Base-by-base conservation (phyloP, 2,113 vertebrate species). In the Ciconia boyciana region DNA sequence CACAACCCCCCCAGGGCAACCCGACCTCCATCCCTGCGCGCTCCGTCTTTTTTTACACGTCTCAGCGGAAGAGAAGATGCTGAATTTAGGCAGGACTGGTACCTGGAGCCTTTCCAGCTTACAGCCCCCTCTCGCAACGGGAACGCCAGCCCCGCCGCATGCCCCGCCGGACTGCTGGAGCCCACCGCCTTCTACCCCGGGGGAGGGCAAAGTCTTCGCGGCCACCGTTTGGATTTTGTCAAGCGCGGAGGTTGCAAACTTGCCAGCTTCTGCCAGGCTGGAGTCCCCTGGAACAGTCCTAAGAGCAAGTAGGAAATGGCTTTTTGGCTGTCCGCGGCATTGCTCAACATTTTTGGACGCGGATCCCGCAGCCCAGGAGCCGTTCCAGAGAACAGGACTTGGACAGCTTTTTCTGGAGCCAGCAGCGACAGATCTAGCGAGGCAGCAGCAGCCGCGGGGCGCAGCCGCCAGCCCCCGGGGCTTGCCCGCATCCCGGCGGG, bases 281-380 rank as follows among this genome's bases (percentile, higher is more conserved):
- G 68, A 91, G 74, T 90, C 52, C 97, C 96, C 87, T 95, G 97
- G 97, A 97, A 91, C 96, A 96, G 93, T 90, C 92, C 93, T 93
- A 93, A 89, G 87, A 95, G 76, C 94, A 78, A 96, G 94, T 97
- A 98, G 97, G 98, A 98, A 98, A 98, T 83, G 96, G 94, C 80
- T 96, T 96, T 97, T 97, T 98, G 98, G 98, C 98, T 93, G 60
- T 54, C 34, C 64, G 81, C 78, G 19, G 70, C 88, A 71, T 97
- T 97, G 98, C 97, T 98, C 97, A 98, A 98, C 95, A 96, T 97
- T 97, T 97, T 98, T 98, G 98, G 97, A 97, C 74, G n/a, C 68
- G 46, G 78, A 93, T 77, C 81, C 94, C 55, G 16, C 70, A 76
- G 95, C 44, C 57, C 94, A 68, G 79, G 83, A 84, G 87, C 97